These are phyloP conservation scores for Calonectris borealis DNA, from an alignment of 2,113 vertebrate genomes.

Conservation along the genomic window DNA sequence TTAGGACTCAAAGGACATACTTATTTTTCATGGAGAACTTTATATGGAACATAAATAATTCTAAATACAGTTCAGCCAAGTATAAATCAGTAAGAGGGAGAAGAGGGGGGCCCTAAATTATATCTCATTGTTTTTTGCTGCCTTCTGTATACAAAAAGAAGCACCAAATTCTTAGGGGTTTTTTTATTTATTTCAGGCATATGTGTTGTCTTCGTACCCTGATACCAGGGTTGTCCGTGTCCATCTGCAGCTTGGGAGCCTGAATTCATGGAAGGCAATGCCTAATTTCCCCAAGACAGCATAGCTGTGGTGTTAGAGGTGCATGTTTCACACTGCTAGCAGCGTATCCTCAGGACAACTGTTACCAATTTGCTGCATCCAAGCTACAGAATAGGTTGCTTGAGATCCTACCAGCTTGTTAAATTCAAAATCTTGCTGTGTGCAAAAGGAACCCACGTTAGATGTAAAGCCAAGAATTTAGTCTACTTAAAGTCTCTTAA, in stretches of 20 bases:
- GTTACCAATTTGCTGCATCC: background rate
- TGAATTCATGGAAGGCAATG: background rate
- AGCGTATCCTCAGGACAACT: background rate
- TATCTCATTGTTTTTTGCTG: background rate
- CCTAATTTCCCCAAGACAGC: background rate
- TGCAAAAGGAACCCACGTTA: background rate
- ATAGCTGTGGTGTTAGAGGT: background rate
- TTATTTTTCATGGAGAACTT: background rate
- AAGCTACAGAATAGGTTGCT: background rate
- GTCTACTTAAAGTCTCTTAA: background rate
- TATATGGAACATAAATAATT: background rate
- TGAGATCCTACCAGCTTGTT: background rate
- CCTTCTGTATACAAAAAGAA: background rate
- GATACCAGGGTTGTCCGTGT: background rate
- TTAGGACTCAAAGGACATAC: background rate
- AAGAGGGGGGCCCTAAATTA: background rate
- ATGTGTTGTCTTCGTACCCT: background rate
- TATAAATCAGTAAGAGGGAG: background rate
- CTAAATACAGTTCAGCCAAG: background rate
- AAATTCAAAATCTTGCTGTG: background rate
- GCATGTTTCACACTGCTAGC: background rate
- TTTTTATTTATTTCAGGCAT: background rate
- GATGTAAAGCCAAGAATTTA: background rate
- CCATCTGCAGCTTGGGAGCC: background rate
- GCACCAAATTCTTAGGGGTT: background rate